Conservation (phyloP, 2,888 invertebrate species). For the Hecatera dysodea region DNA sequence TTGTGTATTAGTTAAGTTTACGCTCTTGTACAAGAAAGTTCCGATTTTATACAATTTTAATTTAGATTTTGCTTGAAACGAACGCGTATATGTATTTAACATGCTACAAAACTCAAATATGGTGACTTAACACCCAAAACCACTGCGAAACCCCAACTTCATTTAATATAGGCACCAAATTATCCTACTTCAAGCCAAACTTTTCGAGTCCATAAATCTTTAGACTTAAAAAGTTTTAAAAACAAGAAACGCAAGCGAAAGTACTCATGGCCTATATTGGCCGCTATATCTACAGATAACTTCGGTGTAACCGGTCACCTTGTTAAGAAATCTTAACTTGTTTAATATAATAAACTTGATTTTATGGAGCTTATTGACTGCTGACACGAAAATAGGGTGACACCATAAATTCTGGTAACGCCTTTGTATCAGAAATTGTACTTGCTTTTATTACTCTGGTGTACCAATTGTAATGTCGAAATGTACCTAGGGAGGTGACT, state of each 20-base stretch:
- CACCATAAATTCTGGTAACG: conserved; percentile 44
- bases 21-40: no score
- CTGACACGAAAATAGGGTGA: conserved; percentile 40
- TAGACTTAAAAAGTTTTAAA: conserved; percentile 34
- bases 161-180: conserved; percentile 19
- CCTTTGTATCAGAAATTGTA: conserved; percentile 36
- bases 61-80: no score
- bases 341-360: conserved; percentile 50
- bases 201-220: conserved; percentile 44
- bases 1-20: no score
- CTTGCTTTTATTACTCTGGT: neutral
- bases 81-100: no score
- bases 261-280: conserved; percentile 18
- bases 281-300: conserved; percentile 22
- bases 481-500: neutral
- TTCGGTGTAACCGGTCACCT: conserved; percentile 53
- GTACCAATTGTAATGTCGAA: conserved; percentile 21
- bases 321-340: conserved; percentile 59
- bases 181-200: conserved; percentile 12
- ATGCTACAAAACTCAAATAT: neutral
- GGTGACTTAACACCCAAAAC: neutral
- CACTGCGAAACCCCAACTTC: neutral
- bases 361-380: conserved; percentile 53
- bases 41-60: no score
- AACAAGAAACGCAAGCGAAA: conserved; percentile 55